Evolutionary conservation across 2,113 vertebrate species (phyloP), one percentile per base, ranked within the genome.

Genomic region (Cichladusa arquata): DNA sequence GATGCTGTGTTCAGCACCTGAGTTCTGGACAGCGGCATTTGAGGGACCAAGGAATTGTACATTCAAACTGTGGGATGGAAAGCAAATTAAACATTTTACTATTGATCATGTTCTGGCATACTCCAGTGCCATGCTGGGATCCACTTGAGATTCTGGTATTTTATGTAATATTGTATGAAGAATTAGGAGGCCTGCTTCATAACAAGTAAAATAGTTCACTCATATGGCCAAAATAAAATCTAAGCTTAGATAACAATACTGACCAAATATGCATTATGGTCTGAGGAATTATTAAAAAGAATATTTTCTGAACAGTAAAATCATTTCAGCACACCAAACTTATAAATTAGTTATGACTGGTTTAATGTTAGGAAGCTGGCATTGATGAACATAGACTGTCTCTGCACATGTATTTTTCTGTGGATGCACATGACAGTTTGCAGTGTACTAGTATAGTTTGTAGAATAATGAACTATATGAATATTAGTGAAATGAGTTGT

Each of bases 1-100:
- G 11, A 5, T 2, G 6, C 11, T 2, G 7, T 16, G 24, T 98
- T 98, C 98, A 98, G 98, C 97, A 98, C 98, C 82, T 3, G 11
- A 16, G 12, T 23, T 24, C 38, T 87, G 98, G 98, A 98, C 97
- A 98, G 98, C 97, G 45, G 31, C 95, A 29, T 19, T 29, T 50
- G 47, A 11, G 23, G 33, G 20, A 33, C 6, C 5, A 0, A 3
- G 3, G 44, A 7, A 0, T 24, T 23, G 19, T 1, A 0, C 34
- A 0, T 11, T 19, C 14, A 3, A 25, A 8, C 7, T 4, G 29
- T 1, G 61, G 25, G 28, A 14, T 8, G 3, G 5, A 19, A n/a
- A 36, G 19, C 24, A 20, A 54, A 42, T 38, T 2, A 6, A 18
- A 20, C 6, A 15, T 18, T 40, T 38, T 42, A 1, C 20, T 61